These are phyloP conservation scores for Diachrysia chrysitis DNA, from an alignment of 2,888 invertebrate species.

Conservation along the genomic window DNA sequence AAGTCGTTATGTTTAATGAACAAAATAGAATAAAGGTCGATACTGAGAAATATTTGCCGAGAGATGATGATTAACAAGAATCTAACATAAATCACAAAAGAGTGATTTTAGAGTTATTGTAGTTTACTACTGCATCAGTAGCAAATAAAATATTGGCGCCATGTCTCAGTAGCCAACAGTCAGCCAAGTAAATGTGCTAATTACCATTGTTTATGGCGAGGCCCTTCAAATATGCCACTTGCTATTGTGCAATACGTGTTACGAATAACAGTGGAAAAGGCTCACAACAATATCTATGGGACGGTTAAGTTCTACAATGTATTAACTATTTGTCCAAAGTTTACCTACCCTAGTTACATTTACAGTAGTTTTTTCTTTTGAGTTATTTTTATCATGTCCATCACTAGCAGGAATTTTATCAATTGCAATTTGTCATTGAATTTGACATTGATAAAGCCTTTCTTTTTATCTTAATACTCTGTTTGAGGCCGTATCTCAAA, in stretches of 20 bases:
- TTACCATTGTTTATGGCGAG: slow-evolving; percentile 56
- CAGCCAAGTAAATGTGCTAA: slow-evolving; percentile 55
- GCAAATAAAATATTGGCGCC: slow-evolving; percentile 35
- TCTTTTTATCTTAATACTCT: slow-evolving; percentile 40
- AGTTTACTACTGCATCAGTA: neutral
- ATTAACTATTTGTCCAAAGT: neutral
- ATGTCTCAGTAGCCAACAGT: slow-evolving; percentile 39
- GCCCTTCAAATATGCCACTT: slow-evolving; percentile 53
- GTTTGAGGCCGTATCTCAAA: slow-evolving; percentile 28
- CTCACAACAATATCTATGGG: slow-evolving; percentile 26
- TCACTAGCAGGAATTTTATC: slow-evolving; percentile 23
- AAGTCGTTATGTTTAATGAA: neutral
- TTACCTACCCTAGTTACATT: neutral
- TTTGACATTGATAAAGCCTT: slow-evolving; percentile 29
- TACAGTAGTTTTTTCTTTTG: neutral
- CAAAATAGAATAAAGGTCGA: neutral
- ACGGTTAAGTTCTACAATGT: slow-evolving; percentile 10
- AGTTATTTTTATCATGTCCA: neutral
- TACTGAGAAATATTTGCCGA: neutral
- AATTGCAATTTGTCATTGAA: slow-evolving; percentile 44
- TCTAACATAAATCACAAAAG: neutral
- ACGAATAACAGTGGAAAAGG: slow-evolving; percentile 32
- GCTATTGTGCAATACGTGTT: slow-evolving; percentile 53
- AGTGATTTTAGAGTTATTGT: neutral
- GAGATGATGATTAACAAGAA: neutral